Percentiles rank a stretch among this genome's conserved stretches.
Evolutionary conservation across 2,113 vertebrate genomes (phyloP).

Genomic region (Columba livia): DNA sequence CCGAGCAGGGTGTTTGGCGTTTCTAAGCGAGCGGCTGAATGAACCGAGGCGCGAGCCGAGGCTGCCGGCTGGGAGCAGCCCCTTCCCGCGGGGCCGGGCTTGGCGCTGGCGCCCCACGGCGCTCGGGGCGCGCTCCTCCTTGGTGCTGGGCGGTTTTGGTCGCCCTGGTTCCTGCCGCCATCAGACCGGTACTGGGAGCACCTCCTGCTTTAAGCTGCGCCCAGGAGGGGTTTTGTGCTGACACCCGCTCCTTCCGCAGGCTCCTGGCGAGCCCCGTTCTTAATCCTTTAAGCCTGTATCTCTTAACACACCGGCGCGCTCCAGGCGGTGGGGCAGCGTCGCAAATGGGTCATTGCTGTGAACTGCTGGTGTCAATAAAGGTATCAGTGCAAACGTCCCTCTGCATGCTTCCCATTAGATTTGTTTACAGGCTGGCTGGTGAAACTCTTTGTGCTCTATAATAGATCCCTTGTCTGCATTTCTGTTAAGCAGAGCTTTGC

Average conservation of each 20-base stretch:
- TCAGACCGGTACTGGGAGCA: not conserved
- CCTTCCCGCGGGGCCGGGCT: rapidly evolving
- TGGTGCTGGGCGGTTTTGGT: rapidly evolving
- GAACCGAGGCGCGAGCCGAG: not conserved
- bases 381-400: not conserved
- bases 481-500: not conserved
- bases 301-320: not conserved
- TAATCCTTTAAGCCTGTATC: slow-evolving; percentile 54
- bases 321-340: not conserved
- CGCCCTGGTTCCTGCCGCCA: not conserved
- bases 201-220: not conserved
- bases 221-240: not conserved
- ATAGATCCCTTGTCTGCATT: not conserved
- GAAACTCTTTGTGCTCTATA: not conserved
- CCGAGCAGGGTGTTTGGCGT: not conserved
- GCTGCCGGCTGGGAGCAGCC: not conserved
- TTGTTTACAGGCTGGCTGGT: not conserved
- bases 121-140: rapidly evolving
- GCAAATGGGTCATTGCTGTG: slow-evolving; percentile 21
- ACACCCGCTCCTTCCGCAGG: not conserved
- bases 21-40: not conserved
- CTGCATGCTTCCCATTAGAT: not conserved
- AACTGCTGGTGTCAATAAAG: not conserved
- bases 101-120: rapidly evolving
- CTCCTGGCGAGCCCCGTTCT: not conserved